A percentile compares a stretch with the other conserved stretches of the same genome.
phyloP scores from a whole-genome alignment of 2,113 vertebrate species.

The Probosciger aterrimus region DNA sequence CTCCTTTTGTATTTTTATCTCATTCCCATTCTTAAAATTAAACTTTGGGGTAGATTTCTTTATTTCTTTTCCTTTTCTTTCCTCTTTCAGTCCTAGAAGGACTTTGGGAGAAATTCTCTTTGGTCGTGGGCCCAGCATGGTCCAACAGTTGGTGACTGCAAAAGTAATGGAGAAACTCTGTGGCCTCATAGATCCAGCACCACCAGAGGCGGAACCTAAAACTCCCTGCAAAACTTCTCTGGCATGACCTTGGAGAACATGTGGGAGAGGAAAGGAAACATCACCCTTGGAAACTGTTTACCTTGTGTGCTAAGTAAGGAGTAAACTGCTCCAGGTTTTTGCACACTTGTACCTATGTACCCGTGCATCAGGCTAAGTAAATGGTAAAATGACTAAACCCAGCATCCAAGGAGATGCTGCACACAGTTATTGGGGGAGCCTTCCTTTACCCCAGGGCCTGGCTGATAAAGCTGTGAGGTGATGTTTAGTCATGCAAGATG shows the following conservation, averaged over 20 bases:
- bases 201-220: accelerated
- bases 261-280: neutral
- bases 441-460: neutral
- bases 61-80: neutral
- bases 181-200: neutral
- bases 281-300: neutral
- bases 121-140: neutral
- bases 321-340: neutral
- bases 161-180: neutral
- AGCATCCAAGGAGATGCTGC: accelerated
- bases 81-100: neutral
- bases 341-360: neutral
- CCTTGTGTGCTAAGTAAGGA: neutral
- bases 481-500: neutral
- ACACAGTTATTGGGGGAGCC: accelerated
- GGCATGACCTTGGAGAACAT: neutral
- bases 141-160: neutral
- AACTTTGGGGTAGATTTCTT: neutral
- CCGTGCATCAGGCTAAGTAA: neutral
- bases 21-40: slow-evolving; percentile 48
- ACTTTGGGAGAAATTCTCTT: neutral
- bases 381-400: neutral
- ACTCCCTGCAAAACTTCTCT: neutral
- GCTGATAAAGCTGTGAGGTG: neutral
- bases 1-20: slow-evolving; percentile 43